Evolutionary conservation across 2,888 invertebrate genomes (phyloP), one percentile per base, ranked within the genome.

Genomic region (Drosophila pegasa): DNA sequence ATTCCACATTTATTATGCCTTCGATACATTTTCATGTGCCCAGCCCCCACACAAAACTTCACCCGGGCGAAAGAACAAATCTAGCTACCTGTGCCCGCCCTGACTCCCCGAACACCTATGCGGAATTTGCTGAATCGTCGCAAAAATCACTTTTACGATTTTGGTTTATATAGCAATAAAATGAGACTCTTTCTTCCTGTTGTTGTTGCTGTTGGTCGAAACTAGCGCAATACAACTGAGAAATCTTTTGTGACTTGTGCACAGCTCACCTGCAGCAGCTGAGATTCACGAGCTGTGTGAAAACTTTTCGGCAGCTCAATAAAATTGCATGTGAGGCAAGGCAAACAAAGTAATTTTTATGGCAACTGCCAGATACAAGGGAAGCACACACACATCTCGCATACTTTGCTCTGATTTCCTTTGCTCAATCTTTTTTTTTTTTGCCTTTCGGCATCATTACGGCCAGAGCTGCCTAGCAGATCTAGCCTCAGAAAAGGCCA

Each of bases 101-200:
- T 25, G 14, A 7, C 14, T 45, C 57, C 37, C 52, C 47, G 22
- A 51, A 55, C 74, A 70, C 63, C 75, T 76, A 43, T 66, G 41
- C 51, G 51, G 59, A 81, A 84, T 50, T 35, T 82, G 83, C 87
- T 87, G 83, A 84, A 85, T 84, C 83, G 87, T 85, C 85, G 71
- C 85, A 79, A 86, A 78, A 78, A 86, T 87, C 85, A 87, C 88
- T 87, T 86, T 86, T 88, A 88, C 85, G 86, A 88, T 84, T 84
- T 81, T 80, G 87, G 85, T 84, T 87, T 86, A 86, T 88, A 78
- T 72, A 47, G 77, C 74, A 79, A 79, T 75, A 87, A 76, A 86
- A 71, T 57, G 29, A 29, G 72, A 71, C 58, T 59, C 60, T 56
- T 52, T 37, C 41, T 59, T 50, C 35, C 27, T 40, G 45, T 20